Evolutionary conservation across 2,797 vertebrate genomes (phyloP).

Genomic region (Pseudochaenichthys georgianus): DNA sequence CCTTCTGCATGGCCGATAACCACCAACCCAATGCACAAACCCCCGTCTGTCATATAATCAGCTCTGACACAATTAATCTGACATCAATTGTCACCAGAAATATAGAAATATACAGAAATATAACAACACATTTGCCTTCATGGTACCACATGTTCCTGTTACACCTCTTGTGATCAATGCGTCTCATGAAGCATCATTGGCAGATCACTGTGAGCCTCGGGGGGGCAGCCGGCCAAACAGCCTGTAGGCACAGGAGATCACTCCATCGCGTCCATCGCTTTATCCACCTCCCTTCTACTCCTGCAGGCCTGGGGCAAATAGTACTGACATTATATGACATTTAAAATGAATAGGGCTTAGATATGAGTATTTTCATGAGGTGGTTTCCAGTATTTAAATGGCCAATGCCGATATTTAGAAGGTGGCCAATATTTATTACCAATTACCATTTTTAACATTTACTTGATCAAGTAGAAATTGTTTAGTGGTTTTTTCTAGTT

Average conservation of each 20-base stretch:
- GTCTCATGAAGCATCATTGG: conserved; percentile 49
- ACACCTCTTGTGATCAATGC: conserved; percentile 36
- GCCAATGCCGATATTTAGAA: too few species aligned
- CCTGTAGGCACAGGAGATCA: conserved; percentile 73
- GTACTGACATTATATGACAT: conserved; percentile 4
- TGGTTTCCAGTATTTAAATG: neutral
- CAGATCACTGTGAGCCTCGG: conserved; percentile 69
- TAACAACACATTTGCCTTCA: conserved; percentile 27
- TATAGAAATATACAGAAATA: conserved; percentile 15
- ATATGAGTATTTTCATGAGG: neutral
- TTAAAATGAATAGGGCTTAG: neutral
- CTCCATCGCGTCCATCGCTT: conserved; percentile 54
- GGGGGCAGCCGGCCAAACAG: conserved; percentile 64
- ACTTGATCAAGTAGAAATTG: too few species aligned
- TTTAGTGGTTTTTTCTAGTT: too few species aligned
- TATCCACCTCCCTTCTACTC: conserved; percentile 26
- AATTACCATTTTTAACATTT: too few species aligned
- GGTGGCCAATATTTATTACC: too few species aligned
- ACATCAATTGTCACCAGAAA: conserved; percentile 30
- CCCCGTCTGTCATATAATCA: conserved; percentile 37
- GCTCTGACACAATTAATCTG: conserved; percentile 22
- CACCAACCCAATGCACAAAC: conserved; percentile 42
- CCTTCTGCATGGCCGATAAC: conserved; percentile 64
- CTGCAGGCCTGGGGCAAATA: conserved; percentile 59
- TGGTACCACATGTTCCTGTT: conserved; percentile 17